phyloP scores from a whole-genome alignment of 2,888 invertebrate species.

The Drosophila kanekoi region DNA sequence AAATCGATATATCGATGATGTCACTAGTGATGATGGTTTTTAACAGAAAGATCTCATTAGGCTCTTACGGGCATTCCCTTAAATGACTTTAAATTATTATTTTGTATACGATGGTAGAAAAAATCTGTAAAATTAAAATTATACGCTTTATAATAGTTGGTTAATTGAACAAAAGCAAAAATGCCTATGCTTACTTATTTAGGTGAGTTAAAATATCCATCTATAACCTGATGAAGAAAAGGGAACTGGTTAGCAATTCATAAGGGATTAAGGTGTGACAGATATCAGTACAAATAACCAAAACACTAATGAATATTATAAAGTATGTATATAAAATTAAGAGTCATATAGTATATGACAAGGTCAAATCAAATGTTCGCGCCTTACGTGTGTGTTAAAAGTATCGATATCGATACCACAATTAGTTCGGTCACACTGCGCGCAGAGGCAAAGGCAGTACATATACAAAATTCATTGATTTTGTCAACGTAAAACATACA shows the following conservation, averaged over 20 bases:
- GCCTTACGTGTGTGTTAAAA: background rate
- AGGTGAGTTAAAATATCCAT: too few species aligned
- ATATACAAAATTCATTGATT: constrained; percentile 84
- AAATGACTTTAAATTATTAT: background rate
- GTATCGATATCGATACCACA: constrained; percentile 22
- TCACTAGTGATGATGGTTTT: background rate
- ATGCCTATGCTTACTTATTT: too few species aligned
- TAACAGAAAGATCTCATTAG: background rate
- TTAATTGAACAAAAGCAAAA: too few species aligned
- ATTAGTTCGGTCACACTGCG: constrained; percentile 40
- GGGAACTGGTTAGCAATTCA: too few species aligned
- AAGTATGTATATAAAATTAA: background rate
- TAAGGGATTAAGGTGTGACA: too few species aligned
- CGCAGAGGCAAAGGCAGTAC: constrained; percentile 50
- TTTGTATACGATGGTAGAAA: background rate
- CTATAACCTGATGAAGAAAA: too few species aligned
- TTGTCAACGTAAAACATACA: constrained; percentile 76
- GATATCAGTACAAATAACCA: too few species aligned
- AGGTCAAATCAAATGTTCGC: constrained; percentile 14
- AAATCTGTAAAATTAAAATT: background rate
- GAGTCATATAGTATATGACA: too few species aligned
- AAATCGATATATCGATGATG: constrained; percentile 31
- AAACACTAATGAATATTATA: background rate
- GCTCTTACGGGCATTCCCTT: constrained; percentile 11
- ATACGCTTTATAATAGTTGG: too few species aligned